Evolutionary conservation across 2,113 vertebrate genomes (phyloP).

Genomic region (Ictalurus punctatus): DNA sequence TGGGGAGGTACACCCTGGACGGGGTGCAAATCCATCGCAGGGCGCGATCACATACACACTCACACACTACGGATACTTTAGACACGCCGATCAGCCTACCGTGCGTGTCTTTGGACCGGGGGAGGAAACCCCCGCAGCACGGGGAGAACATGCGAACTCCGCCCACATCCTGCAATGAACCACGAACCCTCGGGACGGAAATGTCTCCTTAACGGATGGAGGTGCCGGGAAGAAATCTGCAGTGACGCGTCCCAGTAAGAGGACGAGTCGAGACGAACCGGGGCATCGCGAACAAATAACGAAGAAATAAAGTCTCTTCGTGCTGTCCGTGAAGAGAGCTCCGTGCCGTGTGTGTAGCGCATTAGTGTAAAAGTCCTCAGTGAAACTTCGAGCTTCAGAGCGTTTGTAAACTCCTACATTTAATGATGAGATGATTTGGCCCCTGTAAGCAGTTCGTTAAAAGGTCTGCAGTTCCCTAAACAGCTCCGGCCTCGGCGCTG

Average conservation of each 20-base stretch:
- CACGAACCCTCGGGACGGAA: background rate
- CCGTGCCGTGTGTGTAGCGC: background rate
- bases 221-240: background rate
- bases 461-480: background rate
- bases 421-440: background rate
- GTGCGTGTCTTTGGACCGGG: too few relatives aligned
- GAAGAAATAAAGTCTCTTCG: background rate
- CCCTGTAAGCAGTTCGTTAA: background rate
- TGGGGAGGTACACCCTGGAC: too few relatives aligned
- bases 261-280: background rate
- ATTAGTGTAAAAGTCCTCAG: background rate
- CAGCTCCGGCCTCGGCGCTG: background rate
- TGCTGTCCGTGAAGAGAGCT: background rate
- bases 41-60: too few relatives aligned
- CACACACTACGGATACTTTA: too few relatives aligned
- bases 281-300: background rate
- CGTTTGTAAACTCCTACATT: too few relatives aligned
- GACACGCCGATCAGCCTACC: too few relatives aligned
- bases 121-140: too few relatives aligned
- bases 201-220: background rate
- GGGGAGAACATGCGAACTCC: too few relatives aligned
- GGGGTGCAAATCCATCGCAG: too few relatives aligned
- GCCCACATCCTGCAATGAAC: background rate
- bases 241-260: background rate
- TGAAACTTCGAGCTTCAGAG: background rate